phyloP scores from a whole-genome alignment of 2,888 invertebrate genomes.

The Pristionchus fissidentatus region DNA sequence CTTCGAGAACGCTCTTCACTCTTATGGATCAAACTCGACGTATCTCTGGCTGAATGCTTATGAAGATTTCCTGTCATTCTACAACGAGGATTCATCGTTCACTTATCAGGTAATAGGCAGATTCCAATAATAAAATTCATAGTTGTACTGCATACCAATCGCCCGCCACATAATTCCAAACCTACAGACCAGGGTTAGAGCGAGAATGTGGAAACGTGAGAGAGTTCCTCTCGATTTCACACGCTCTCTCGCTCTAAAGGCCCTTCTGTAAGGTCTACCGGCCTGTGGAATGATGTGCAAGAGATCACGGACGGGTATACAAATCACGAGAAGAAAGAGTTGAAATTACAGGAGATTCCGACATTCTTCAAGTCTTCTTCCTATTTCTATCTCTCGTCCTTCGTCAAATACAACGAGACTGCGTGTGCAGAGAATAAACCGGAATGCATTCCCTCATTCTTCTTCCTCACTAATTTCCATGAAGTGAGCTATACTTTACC shows the following conservation, averaged over 20 bases:
- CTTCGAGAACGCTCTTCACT: constrained; percentile 66
- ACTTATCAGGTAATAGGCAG: constrained; percentile 27
- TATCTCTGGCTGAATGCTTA: constrained; percentile 71
- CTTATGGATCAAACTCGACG: constrained; percentile 69
- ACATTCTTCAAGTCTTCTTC: constrained; percentile 70
- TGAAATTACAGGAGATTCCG: constrained; percentile 69
- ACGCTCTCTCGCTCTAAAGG: no score
- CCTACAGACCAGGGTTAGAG: no score
- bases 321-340: background rate
- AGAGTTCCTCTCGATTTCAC: no score
- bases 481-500: constrained; percentile 52
- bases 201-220: no score
- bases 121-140: no score
- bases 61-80: constrained; percentile 67
- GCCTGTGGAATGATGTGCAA: no score
- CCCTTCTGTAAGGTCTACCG: no score
- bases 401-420: constrained; percentile 71
- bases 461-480: constrained; percentile 73
- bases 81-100: constrained; percentile 54
- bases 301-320: no score
- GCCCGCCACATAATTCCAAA: no score
- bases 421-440: constrained; percentile 65
- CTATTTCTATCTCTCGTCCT: constrained; percentile 69
- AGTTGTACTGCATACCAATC: no score
- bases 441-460: constrained; percentile 66